These are phyloP conservation scores for Acronicta alni DNA, from an alignment of 2,888 invertebrate species.

Conservation along the genomic window DNA sequence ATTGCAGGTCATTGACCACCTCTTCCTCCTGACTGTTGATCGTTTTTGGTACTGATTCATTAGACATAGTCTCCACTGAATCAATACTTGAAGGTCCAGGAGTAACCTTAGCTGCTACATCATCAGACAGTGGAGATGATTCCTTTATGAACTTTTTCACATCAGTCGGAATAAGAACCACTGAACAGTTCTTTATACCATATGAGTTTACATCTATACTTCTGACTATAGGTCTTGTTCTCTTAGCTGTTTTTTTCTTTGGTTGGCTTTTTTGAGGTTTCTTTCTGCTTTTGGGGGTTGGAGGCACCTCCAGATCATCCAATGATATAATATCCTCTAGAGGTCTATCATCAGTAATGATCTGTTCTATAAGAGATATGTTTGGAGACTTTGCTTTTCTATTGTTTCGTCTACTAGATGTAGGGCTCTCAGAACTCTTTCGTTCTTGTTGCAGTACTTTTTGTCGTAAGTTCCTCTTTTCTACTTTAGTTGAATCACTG, in stretches of 20 bases:
- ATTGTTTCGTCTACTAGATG: conserved; percentile 58
- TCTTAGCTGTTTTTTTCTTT: conserved; percentile 52
- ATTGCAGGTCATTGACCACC: conserved; percentile 73
- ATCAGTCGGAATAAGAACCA: conserved; percentile 70
- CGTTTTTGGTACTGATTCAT: conserved; percentile 3
- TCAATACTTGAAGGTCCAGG: conserved; percentile 6
- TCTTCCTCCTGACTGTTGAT: conserved; percentile 43
- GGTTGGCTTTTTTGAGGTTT: conserved; percentile 58
- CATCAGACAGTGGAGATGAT: conserved; percentile 11
- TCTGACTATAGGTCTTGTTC: conserved; percentile 48
- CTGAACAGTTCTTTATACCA: conserved; percentile 74
- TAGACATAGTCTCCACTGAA: neutral
- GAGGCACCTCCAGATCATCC: conserved; percentile 74
- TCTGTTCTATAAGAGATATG: conserved; percentile 83
- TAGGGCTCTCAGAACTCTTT: conserved; percentile 69
- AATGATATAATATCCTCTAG: conserved; percentile 82
- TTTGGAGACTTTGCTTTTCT: conserved; percentile 75
- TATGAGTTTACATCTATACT: conserved; percentile 32
- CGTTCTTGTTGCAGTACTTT: conserved; percentile 61
- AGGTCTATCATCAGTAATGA: conserved; percentile 81
- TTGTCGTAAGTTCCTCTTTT: conserved; percentile 62
- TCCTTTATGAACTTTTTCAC: conserved; percentile 62
- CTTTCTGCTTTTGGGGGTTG: conserved; percentile 60
- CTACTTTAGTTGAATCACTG: conserved; percentile 45
- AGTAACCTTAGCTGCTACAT: conserved; percentile 11